Conservation (phyloP, 2,888 invertebrate genomes). For the Microctonus hyperodae region DNA sequence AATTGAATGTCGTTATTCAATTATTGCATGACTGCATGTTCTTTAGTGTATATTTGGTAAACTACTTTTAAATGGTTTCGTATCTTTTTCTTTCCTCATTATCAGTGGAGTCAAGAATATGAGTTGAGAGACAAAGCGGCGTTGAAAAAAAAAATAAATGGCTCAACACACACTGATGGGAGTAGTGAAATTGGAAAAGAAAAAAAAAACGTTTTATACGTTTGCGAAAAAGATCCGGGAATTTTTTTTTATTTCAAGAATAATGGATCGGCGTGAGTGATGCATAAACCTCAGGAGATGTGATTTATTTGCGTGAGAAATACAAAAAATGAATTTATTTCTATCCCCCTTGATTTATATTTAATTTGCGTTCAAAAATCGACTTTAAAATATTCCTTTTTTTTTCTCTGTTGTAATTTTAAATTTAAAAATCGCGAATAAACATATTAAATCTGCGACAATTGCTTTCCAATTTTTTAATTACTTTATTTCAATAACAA, state of each 20-base stretch:
- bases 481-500: background rate
- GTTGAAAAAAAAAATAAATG: no score
- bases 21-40: constrained; percentile 39
- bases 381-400: background rate
- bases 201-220: background rate
- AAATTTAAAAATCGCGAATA: background rate
- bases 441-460: background rate
- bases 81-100: constrained; percentile 33
- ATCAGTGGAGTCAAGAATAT: background rate
- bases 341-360: background rate
- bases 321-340: background rate
- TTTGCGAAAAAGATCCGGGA: background rate
- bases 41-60: constrained; percentile 31
- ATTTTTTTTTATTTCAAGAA: constrained; percentile 11
- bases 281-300: constrained; percentile 59
- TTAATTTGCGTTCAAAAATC: background rate
- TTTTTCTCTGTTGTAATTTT: no score
- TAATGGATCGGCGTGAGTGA: constrained; percentile 5
- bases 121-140: no score
- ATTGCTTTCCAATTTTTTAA: no score
- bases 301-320: constrained; percentile 47
- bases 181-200: constrained; percentile 25
- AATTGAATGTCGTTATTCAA: constrained; percentile 16
- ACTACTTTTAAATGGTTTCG: constrained; percentile 38
- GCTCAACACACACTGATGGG: constrained; percentile 15